A percentile compares a stretch with the other conserved stretches of the same genome.
phyloP scores from a whole-genome alignment of 92 coral and sea anemone genomes.

The Umimayanthus chanpuru region DNA sequence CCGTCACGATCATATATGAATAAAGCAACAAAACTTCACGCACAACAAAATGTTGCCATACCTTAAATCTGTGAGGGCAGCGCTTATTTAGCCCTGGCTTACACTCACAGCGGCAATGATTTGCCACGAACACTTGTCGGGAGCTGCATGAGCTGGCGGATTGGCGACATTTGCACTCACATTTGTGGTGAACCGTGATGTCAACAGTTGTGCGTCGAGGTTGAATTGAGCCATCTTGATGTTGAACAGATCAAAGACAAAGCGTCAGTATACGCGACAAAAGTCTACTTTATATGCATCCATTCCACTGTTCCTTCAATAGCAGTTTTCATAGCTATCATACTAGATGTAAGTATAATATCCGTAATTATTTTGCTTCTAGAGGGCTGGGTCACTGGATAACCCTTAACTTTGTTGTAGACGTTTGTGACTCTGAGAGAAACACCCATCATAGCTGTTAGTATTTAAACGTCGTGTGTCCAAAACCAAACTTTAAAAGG shows the following conservation, averaged over 20 bases:
- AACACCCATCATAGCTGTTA: too few relatives aligned
- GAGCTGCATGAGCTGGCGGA: conserved; percentile 30
- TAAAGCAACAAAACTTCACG: too few relatives aligned
- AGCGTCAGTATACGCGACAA: not conserved
- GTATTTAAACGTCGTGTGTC: too few relatives aligned
- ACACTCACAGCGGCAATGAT: conserved; percentile 39
- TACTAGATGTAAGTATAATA: too few relatives aligned
- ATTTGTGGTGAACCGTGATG: conserved; percentile 14
- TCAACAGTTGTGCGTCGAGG: not conserved
- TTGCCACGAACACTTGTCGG: conserved; percentile 12
- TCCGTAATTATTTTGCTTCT: too few relatives aligned
- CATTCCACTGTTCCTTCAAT: too few relatives aligned
- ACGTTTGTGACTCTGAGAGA: too few relatives aligned
- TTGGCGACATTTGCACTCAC: conserved; percentile 29
- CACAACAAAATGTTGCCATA: not conserved
- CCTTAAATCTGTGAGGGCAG: conserved; percentile 28
- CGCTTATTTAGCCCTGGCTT: not conserved
- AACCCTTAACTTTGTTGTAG: too few relatives aligned
- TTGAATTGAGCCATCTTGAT: not conserved
- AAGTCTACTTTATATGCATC: too few relatives aligned
- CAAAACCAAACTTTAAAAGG: too few relatives aligned
- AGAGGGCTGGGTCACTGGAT: too few relatives aligned
- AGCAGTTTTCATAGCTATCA: too few relatives aligned
- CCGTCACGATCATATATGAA: not conserved
- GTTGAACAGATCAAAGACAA: not conserved